These are phyloP conservation scores for Bruchidius siliquastri DNA, from an alignment of 2,888 invertebrate genomes.

Conservation along the genomic window DNA sequence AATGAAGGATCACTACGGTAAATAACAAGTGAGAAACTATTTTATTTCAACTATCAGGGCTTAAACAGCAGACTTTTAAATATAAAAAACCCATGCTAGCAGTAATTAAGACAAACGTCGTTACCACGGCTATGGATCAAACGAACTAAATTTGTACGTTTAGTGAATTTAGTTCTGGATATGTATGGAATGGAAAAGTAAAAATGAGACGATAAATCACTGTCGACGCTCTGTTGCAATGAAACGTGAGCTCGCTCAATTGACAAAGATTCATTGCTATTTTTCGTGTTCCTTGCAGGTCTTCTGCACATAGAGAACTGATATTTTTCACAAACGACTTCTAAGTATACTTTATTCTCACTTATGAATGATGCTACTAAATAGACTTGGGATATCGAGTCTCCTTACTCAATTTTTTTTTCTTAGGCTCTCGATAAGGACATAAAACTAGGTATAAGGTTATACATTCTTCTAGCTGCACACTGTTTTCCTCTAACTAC, in stretches of 20 bases:
- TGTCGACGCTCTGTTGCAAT: background rate
- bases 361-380: too few species aligned
- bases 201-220: background rate
- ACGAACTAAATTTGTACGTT: background rate
- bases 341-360: too few species aligned
- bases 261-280: background rate
- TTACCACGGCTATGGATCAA: background rate
- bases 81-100: too few species aligned
- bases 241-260: background rate
- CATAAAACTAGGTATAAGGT: too few species aligned
- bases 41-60: too few species aligned
- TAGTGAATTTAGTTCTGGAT: background rate
- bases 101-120: background rate
- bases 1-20: too few species aligned
- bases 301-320: background rate
- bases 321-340: background rate
- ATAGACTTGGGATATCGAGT: too few species aligned
- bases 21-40: too few species aligned
- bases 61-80: too few species aligned
- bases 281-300: background rate
- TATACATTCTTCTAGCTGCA: too few species aligned
- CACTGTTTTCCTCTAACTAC: background rate
- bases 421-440: too few species aligned
- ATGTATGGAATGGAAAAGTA: background rate
- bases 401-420: too few species aligned